Percentiles rank a stretch among this genome's conserved stretches.
phyloP scores from a whole-genome alignment of 2,888 invertebrate genomes.

The Cephus runcator region DNA sequence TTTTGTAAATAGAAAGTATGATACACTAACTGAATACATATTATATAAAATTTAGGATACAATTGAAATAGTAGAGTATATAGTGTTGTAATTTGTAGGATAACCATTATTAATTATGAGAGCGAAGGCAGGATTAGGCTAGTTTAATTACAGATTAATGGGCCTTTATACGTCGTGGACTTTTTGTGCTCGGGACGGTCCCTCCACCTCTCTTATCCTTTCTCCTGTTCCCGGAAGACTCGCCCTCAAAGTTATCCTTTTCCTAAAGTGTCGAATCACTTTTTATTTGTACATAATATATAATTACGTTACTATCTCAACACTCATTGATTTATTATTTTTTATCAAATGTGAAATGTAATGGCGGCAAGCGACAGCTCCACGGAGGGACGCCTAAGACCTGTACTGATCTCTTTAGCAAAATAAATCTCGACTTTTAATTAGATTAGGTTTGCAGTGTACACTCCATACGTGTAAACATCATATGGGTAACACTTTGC shows the following conservation, averaged over 20 bases:
- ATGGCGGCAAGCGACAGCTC: conserved; percentile 35
- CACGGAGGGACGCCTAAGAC: conserved; percentile 48
- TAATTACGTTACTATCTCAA: conserved; percentile 49
- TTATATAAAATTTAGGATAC: conserved; percentile 28
- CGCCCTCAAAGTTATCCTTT: conserved; percentile 53
- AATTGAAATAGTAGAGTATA: conserved; percentile 37
- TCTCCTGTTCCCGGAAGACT: conserved; percentile 6
- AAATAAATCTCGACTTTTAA: neutral
- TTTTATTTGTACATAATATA: conserved; percentile 52
- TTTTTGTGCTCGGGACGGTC: conserved; percentile 51
- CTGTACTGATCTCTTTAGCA: conserved; percentile 32
- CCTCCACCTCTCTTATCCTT: conserved; percentile 24
- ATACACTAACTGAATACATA: conserved; percentile 40
- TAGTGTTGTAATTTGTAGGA: conserved; percentile 50
- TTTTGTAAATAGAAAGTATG: conserved; percentile 56
- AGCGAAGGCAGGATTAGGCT: conserved; percentile 52
- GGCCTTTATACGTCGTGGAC: conserved; percentile 52
- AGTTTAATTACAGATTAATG: conserved; percentile 46
- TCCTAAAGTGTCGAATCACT: conserved; percentile 52
- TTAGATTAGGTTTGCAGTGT: neutral
- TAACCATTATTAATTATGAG: conserved; percentile 33
- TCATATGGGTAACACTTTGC: neutral
- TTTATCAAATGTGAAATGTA: conserved; percentile 47
- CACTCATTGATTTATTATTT: conserved; percentile 50
- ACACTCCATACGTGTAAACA: neutral